Conservation (phyloP, 1,140 invertebrate species). For the Drosophila sulfurigaster region DNA sequence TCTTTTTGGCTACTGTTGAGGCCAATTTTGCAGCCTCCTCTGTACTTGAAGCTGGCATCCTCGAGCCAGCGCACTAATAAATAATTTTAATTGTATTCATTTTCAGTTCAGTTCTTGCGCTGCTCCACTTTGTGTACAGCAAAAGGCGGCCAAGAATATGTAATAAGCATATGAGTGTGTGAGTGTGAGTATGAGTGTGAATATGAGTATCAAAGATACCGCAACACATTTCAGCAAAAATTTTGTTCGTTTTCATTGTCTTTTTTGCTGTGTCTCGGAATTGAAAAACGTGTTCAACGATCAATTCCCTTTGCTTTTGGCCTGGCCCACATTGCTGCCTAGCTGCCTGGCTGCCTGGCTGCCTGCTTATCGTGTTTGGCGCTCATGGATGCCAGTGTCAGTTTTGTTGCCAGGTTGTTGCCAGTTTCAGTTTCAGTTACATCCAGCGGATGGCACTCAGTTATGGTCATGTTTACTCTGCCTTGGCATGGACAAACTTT, state of each 20-base stretch:
- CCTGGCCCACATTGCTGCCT: constrained; percentile 28
- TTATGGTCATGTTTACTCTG: constrained; percentile 52
- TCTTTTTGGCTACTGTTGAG: constrained; percentile 53
- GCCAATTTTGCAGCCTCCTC: constrained; percentile 56
- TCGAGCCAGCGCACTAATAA: constrained; percentile 65
- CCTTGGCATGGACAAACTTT: constrained; percentile 74
- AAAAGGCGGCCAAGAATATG: constrained; percentile 60
- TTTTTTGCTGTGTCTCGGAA: constrained; percentile 24
- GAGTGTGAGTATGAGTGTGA: not conserved
- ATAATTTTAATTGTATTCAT: constrained; percentile 80
- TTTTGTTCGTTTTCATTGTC: constrained; percentile 12
- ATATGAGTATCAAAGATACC: constrained; percentile 17
- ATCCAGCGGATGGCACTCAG: constrained; percentile 1
- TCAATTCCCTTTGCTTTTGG: constrained; percentile 62
- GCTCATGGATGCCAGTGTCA: not conserved
- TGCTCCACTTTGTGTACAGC: constrained; percentile 56
- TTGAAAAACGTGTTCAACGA: constrained; percentile 73
- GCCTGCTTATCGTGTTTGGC: constrained; percentile 31
- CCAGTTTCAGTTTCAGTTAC: constrained; percentile 28
- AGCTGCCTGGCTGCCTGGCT: not conserved
- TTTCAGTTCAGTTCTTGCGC: constrained; percentile 33
- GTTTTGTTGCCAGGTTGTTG: constrained; percentile 1
- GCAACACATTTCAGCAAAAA: constrained; percentile 20
- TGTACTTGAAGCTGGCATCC: constrained; percentile 46
- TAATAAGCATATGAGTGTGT: constrained; percentile 1